Base-by-base conservation (phyloP, 2,888 invertebrate species). In the Mechanitis mazaeus region DNA sequence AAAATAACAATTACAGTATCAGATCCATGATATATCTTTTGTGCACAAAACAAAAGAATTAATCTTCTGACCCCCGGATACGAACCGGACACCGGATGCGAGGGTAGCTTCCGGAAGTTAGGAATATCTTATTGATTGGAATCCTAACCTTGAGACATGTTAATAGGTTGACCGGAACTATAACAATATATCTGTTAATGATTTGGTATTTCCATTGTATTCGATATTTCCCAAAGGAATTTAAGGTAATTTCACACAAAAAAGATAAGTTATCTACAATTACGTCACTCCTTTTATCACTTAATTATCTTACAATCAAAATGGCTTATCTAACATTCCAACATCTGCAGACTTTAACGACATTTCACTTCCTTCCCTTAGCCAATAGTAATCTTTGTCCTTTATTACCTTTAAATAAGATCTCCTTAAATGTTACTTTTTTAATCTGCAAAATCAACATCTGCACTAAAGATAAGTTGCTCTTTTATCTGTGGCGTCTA, bases 81-180 rank as follows among this genome's bases (percentile, higher is more conserved):
- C 54, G 45, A 42, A 58, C 55, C 46, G 54, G 60, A 56, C 63
- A 50, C 69, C 69, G 69, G 70, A 69, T 63, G 60, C 53, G 62
- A 65, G 68, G 68, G 76, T 42, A 76, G 75, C 78, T 76, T 79
- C 79, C 64, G 67, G 84, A 83, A 71, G 68, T 68, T 57, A 65
- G 75, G 59, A 72, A 73, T 78, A 67, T 77, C 78, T 79, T 84
- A 81, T 85, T 83, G 84, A 85, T 85, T 82, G 84, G 78, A 81
- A 83, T 83, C 76, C 74, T 74, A 79, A 79, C 50, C 50, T 31
- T 50, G 50, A 5, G n/a, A 20, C 35, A 35, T 2, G 35, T 35
- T 35, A 35, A 35, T 35, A 35, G 3, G 35, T 35, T 4, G 5
- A 35, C 35, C 11, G 5, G 50, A 50, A 12, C n/a, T 31, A 50